Base-by-base conservation (phyloP, 2,888 invertebrate genomes). In the Leptinotarsa haldemani region DNA sequence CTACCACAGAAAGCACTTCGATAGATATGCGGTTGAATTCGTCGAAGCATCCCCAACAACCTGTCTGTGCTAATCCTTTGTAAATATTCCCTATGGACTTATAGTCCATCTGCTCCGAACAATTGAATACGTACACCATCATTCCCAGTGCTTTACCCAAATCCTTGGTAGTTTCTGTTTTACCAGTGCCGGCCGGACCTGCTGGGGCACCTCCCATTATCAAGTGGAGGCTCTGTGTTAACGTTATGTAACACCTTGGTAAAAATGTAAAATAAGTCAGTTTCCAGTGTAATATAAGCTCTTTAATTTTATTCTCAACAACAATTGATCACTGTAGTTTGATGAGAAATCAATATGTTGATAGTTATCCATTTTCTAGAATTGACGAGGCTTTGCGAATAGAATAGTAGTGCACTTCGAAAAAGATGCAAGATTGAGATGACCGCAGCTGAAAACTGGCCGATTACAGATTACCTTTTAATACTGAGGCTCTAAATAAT, bases 161-260 rank as follows among this genome's bases (percentile, higher is more conserved):
- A 89, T 98, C 98, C 87, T 98, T 98, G 0, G 97, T 98, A 0
- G 98, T 98, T 88, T 98, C 98, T 0, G 97, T 98, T 89, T 98
- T 98, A 1, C 97, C 97, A 0, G 98, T 98, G 69, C 96, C 97
- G 12, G 97, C 97, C 0, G 98, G 98, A 0, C 97, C 97, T 2
- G 97, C 97, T 0, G 98, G 97, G 1, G 97, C 97, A n/a, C 97
- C 97, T 68, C 97, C 97, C 97, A 98, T 97, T 75, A 96, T 92
- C 82, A 98, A 90, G 88, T 97, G 97, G 40, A 88, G 79, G 78
- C 87, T 87, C 79, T 96, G 95, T 0, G 97, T 97, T 74, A 98
- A 87, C 0, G 97, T 98, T 77, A 98, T 98, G 87, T 98, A 98
- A 86, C 97, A 98, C 77, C 97, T 92, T 68, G 22, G 5, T 9